Evolutionary conservation across 2,113 vertebrate genomes (phyloP), one percentile per base, ranked within the genome.

Genomic region (Calypte anna): DNA sequence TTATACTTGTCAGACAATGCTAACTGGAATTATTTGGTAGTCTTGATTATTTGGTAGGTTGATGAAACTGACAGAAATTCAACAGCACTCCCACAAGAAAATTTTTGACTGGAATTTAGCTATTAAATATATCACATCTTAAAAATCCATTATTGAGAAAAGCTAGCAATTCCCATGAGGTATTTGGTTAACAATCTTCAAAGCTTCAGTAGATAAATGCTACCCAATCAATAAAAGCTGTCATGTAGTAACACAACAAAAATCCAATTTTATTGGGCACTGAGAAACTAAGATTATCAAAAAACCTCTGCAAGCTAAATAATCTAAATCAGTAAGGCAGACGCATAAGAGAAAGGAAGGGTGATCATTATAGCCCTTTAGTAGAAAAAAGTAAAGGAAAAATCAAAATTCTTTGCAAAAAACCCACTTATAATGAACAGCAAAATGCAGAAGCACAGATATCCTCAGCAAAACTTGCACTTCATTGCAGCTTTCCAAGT

Each of bases 111-210:
- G 21, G 48, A 87, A 92, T 91, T 75, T 50, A 75, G 63, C 74
- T 82, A 54, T 57, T 79, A 81, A 50, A 78, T 43, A 53, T 92
- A 40, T 17, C 9, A 2, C 7, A 51, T 84, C 88, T 58, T 13
- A 57, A 83, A 88, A 79, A 62, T 12, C 54, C 21, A 27, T 78
- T 64, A 15, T 27, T 27, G n/a, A 85, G 28, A 25, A 77, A 90
- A 90, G 28, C n/a, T 90, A 33, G 28, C 17, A 87, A 69, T 90
- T 96, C 70, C 36, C 33, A 54, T 55, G 51, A 76, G 50, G 22
- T n/a, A 66, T 85, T 85, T 77, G n/a, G 62, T 90, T 87, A 91
- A 54, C 44, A 85, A 85, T 67, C 82, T 92, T 80, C 61, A 88
- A 69, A 76, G 13, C 25, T 73, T 82, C 46, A 33, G 16, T 17